Base-by-base conservation (phyloP, 2,113 vertebrate species). In the Upupa epops region DNA sequence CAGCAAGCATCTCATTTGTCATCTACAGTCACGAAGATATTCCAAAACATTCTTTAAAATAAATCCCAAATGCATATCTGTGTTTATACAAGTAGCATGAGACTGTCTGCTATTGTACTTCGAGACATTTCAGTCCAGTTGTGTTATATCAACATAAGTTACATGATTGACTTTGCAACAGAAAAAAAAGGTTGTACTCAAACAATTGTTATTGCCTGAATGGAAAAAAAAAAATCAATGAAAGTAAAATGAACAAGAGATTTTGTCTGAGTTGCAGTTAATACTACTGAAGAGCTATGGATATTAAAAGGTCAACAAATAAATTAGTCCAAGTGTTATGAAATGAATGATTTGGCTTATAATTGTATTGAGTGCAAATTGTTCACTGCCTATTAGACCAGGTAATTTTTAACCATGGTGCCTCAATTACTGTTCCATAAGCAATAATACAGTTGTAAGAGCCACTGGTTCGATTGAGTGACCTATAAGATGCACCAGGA, bases 361-460 rank as follows among this genome's bases (percentile, higher is more conserved):
- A 98, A 98, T 97, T 97, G 97, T 98, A 97, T 97, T 96, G 97
- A 98, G 97, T 97, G 97, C 96, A 97, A 97, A 98, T 97, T 98
- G 97, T 96, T 97, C 95, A 78, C 90, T 97, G 97, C 96, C 96
- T 97, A 96, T 97, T 97, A 97, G 94, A 94, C 85, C 97, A 97
- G 96, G 97, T 97, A 97, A 98, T 97, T 97, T 97, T 98, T 97
- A 97, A 95, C 95, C 95, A 73, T 93, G 94, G 97, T 96, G 97
- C 97, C 98, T 98, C 98, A 98, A 98, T 98, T 98, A 98, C 97
- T 98, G 97, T 97, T 97, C 98, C 96, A 95, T 96, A 95, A 98
- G 98, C 98, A 99, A 98, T 99, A 99, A 99, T 98, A 98, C 96
- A 98, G 98, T 98, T 98, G 97, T 98, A 97, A 98, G 97, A 98